Percentiles rank a stretch among this genome's conserved stretches.
Evolutionary conservation across 2,888 invertebrate genomes (phyloP).

Genomic region (Shargacucullia verbasci): DNA sequence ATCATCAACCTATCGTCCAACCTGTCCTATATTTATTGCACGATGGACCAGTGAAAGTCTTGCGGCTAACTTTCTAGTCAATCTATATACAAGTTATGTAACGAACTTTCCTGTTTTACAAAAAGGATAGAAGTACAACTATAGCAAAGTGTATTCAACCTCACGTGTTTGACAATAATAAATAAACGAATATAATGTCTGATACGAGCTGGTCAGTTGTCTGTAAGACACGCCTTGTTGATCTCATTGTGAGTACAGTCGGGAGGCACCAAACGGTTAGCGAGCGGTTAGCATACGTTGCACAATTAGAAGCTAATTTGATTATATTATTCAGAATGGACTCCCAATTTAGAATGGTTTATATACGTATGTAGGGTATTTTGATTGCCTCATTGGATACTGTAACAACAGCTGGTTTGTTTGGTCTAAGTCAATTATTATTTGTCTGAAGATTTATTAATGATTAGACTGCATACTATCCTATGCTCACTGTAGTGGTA

Average conservation of each 20-base stretch:
- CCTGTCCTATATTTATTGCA: not conserved
- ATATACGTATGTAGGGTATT: not conserved
- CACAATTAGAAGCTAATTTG: slow-evolving; percentile 2
- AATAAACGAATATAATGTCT: not conserved
- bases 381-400: not conserved
- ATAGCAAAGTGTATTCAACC: not conserved
- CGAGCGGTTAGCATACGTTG: not conserved
- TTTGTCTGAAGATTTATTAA: no score
- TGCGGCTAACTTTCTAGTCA: slow-evolving; percentile 1
- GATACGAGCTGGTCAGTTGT: not conserved
- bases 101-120: not conserved
- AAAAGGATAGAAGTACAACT: not conserved
- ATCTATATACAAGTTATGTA: slow-evolving; percentile 12
- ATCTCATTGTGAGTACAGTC: not conserved
- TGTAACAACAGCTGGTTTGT: not conserved
- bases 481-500: no score
- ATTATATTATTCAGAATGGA: slow-evolving; percentile 6
- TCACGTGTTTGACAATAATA: not conserved
- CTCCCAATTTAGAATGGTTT: not conserved
- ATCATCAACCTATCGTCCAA: not conserved
- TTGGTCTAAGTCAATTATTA: not conserved
- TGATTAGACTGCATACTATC: no score
- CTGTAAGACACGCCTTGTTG: not conserved
- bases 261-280: not conserved
- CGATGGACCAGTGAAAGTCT: slow-evolving; percentile 12